Evolutionary conservation across 2,797 vertebrate species (phyloP).

Genomic region (Spondyliosoma cantharus): DNA sequence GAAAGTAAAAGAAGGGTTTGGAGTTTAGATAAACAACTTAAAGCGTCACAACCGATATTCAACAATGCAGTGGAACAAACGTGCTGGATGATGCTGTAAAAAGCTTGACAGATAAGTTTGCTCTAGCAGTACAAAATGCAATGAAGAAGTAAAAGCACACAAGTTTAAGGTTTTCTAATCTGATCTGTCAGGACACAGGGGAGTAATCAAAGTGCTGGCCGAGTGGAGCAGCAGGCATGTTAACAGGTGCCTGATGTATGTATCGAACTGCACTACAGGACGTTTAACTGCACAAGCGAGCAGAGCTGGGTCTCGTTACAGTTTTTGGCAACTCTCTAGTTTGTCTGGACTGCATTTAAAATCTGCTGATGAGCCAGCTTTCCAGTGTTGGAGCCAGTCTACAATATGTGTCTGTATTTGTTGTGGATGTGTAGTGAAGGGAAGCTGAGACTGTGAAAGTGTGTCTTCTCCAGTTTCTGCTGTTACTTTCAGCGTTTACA

Average conservation of each 20-base stretch:
- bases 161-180: conserved; percentile 16
- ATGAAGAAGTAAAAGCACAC: conserved; percentile 9
- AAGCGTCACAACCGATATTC: background rate
- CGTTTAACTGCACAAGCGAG: conserved; percentile 31
- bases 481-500: background rate
- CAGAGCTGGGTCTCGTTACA: conserved; percentile 33
- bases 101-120: conserved; percentile 20
- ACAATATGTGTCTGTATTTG: conserved; percentile 37
- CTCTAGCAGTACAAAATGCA: background rate
- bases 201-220: conserved; percentile 39
- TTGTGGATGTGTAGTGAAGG: conserved; percentile 39
- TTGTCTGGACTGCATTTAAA: conserved; percentile 61
- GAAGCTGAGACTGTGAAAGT: background rate
- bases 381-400: conserved; percentile 53
- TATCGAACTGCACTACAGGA: conserved; percentile 18
- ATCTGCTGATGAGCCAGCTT: conserved; percentile 53
- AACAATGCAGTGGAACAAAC: background rate
- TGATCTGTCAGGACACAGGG: conserved; percentile 25
- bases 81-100: background rate
- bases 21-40: conserved; percentile 20
- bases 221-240: conserved; percentile 4
- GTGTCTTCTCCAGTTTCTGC: background rate
- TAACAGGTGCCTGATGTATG: conserved; percentile 45
- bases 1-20: conserved; percentile 31
- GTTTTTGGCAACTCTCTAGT: conserved; percentile 29